Conservation (phyloP, 2,888 invertebrate species). For the Drosophila hamatofila region DNA sequence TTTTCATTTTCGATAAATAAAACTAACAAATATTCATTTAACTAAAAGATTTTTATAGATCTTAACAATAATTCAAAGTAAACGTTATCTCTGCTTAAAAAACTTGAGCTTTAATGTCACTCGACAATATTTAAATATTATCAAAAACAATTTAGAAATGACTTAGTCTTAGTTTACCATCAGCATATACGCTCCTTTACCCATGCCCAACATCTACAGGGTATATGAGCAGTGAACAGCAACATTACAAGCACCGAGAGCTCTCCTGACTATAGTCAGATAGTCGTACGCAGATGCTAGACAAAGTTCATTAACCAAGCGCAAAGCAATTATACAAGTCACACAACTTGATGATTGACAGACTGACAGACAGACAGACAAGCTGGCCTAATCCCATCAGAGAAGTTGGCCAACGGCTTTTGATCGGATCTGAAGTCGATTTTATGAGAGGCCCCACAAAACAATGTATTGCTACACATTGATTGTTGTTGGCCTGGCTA, state of each 20-base stretch:
- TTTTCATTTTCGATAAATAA: too few relatives aligned
- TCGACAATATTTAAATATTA: not conserved
- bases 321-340: conserved; percentile 45
- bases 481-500: conserved; percentile 14
- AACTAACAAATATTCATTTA: too few relatives aligned
- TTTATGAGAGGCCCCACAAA: conserved; percentile 18
- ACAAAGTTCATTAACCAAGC: conserved; percentile 51
- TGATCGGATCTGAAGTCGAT: conserved; percentile 35
- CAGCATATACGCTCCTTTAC: not conserved
- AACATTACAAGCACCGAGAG: conserved; percentile 5
- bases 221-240: conserved; percentile 3
- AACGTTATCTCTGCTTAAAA: too few relatives aligned
- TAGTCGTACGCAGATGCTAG: conserved; percentile 5
- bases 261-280: not conserved
- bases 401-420: conserved; percentile 35
- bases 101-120: too few relatives aligned
- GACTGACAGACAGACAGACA: conserved; percentile 15
- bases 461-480: conserved; percentile 37
- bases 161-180: not conserved
- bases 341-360: conserved; percentile 35
- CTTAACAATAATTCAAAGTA: too few relatives aligned
- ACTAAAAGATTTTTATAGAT: too few relatives aligned
- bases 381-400: conserved; percentile 29
- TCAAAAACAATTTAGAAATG: not conserved
- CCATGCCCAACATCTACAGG: not conserved